Conservation (phyloP, 1,140 invertebrate genomes). For the Drosophila pachea region DNA sequence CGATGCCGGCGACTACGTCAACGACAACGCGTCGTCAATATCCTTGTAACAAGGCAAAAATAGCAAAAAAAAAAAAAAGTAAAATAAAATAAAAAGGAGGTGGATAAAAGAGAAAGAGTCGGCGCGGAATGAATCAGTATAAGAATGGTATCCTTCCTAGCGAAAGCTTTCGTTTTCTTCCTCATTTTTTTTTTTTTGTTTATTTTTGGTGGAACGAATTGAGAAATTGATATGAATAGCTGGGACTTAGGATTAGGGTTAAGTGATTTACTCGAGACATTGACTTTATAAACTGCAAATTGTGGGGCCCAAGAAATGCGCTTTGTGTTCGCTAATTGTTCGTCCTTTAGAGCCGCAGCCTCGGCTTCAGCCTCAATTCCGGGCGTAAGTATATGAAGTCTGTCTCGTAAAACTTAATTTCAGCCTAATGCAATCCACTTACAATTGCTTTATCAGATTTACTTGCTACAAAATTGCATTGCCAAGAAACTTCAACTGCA, state of each 20-base stretch:
- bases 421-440: constrained; percentile 48
- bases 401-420: constrained; percentile 33
- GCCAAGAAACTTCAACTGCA: constrained; percentile 56
- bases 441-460: constrained; percentile 66
- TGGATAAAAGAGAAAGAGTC: background rate
- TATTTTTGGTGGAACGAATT: constrained; percentile 20
- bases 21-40: constrained; percentile 25
- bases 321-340: constrained; percentile 52
- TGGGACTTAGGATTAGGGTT: constrained; percentile 48
- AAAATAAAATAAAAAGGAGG: constrained; percentile 17
- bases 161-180: constrained; percentile 6
- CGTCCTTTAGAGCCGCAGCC: constrained; percentile 7
- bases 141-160: constrained; percentile 29
- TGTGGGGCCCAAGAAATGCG: constrained; percentile 2
- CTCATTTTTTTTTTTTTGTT: background rate
- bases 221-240: constrained; percentile 51
- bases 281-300: constrained; percentile 30
- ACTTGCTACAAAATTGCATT: constrained; percentile 60
- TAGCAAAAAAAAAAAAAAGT: constrained; percentile 25
- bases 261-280: constrained; percentile 50
- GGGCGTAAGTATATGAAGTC: constrained; percentile 2
- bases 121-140: constrained; percentile 21
- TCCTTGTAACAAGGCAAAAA: constrained; percentile 38
- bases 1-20: constrained; percentile 26
- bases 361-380: too few species aligned